These are phyloP conservation scores for Psophia crepitans DNA, from an alignment of 2,113 vertebrate genomes.

Conservation along the genomic window DNA sequence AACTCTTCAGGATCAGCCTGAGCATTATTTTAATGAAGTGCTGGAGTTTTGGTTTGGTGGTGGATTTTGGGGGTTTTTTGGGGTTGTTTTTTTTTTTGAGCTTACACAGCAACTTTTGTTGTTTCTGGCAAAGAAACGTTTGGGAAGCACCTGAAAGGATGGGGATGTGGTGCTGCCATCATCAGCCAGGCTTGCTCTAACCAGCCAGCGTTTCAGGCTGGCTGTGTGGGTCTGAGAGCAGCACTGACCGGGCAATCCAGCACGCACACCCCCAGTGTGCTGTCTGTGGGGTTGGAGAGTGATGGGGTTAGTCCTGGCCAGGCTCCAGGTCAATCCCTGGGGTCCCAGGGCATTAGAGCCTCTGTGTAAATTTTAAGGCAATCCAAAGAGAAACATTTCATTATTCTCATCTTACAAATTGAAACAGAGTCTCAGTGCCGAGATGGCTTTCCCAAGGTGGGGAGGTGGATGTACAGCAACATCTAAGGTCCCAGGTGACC, in stretches of 20 bases:
- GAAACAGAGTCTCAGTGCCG: not conserved
- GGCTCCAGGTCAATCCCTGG: not conserved
- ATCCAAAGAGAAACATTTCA: not conserved
- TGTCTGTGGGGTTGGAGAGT: not conserved
- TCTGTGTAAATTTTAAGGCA: not conserved
- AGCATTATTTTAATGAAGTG: not conserved
- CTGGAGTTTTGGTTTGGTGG: no score
- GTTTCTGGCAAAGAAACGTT: not conserved
- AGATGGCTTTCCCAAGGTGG: not conserved
- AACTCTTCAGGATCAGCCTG: not conserved
- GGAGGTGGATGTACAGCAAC: not conserved
- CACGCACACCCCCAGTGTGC: fast-evolving
- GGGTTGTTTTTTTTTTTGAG: not conserved
- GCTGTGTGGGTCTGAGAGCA: not conserved
- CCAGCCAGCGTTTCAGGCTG: not conserved
- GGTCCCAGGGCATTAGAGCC: not conserved
- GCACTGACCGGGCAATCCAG: not conserved
- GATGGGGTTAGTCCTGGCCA: not conserved
- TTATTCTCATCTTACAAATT: not conserved
- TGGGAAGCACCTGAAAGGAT: not conserved
- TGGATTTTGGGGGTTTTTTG: no score
- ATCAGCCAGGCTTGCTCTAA: not conserved
- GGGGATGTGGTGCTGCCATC: not conserved
- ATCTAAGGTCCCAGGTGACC: not conserved
- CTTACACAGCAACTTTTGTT: not conserved